These are phyloP conservation scores for Gouania willdenowi DNA, from an alignment of 2,797 vertebrate species.

Conservation along the genomic window DNA sequence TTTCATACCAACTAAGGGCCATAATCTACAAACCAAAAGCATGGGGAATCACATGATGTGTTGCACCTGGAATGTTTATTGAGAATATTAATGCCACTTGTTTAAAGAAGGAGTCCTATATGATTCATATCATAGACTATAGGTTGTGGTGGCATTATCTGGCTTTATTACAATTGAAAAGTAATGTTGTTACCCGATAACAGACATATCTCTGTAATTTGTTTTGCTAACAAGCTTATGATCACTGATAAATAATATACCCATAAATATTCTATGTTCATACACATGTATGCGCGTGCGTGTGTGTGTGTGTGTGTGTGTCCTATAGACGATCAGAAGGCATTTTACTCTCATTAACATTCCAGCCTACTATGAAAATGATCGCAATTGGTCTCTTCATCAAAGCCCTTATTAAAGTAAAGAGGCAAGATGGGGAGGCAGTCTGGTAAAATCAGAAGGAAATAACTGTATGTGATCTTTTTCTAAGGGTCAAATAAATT, in stretches of 20 bases:
- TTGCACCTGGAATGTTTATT: constrained; percentile 43
- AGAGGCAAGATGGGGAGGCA: constrained; percentile 55
- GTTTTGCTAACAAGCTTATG: constrained; percentile 30
- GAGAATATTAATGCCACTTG: constrained; percentile 65
- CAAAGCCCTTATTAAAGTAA: constrained; percentile 63
- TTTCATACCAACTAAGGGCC: too few species aligned
- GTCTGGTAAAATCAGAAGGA: constrained; percentile 62
- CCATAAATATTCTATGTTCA: neutral
- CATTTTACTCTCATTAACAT: constrained; percentile 60
- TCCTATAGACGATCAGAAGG: constrained; percentile 20
- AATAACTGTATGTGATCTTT: constrained; percentile 67
- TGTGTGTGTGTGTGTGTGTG: neutral
- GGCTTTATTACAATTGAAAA: constrained; percentile 69
- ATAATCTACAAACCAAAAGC: too few species aligned
- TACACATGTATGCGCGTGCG: neutral
- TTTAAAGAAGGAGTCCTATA: constrained; percentile 57
- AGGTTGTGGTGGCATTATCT: constrained; percentile 56
- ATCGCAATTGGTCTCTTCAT: constrained; percentile 64
- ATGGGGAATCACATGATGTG: constrained; percentile 33
- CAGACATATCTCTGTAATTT: constrained; percentile 25
- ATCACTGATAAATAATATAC: constrained; percentile 3
- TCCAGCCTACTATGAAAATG: constrained; percentile 44
- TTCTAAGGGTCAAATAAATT: constrained; percentile 74
- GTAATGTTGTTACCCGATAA: constrained; percentile 59
- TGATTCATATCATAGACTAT: constrained; percentile 46